phyloP scores from a whole-genome alignment of 2,113 vertebrate genomes.

The Antechinus stuartii region DNA sequence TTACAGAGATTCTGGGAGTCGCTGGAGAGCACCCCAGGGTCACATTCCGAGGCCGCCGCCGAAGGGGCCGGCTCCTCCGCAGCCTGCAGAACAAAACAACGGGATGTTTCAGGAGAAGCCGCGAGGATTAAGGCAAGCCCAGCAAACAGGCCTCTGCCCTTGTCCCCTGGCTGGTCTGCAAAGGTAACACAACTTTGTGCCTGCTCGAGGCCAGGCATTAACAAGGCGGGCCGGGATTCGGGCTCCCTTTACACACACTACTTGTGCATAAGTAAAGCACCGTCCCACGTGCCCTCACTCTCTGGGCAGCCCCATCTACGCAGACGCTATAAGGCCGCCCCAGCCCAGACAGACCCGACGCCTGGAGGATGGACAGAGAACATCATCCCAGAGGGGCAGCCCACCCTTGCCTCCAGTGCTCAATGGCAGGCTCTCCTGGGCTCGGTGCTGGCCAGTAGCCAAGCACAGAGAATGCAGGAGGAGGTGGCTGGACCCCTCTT shows the following conservation, averaged over 20 bases:
- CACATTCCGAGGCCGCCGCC: constrained; percentile 76
- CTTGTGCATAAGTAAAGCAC: background rate
- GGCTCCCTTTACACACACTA: background rate
- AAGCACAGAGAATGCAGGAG: background rate
- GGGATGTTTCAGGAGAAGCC: background rate
- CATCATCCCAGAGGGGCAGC: background rate
- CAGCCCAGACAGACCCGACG: background rate
- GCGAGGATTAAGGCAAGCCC: background rate
- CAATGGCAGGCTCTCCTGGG: background rate
- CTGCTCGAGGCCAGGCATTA: background rate
- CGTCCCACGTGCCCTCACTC: no score
- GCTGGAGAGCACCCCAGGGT: constrained; percentile 77
- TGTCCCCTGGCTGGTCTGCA: background rate
- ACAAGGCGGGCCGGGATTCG: background rate
- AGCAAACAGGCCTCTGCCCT: background rate
- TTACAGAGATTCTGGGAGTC: constrained; percentile 85
- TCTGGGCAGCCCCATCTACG: background rate
- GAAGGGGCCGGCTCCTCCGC: constrained; percentile 69
- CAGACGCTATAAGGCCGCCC: no score
- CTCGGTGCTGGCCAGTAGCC: no score
- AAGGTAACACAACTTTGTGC: no score
- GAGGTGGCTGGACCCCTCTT: no score
- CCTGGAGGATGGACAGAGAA: background rate
- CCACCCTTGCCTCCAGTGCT: background rate
- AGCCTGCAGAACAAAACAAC: constrained; percentile 77